Evolutionary conservation across 2,113 vertebrate species (phyloP).

Genomic region (Notothenia coriiceps): DNA sequence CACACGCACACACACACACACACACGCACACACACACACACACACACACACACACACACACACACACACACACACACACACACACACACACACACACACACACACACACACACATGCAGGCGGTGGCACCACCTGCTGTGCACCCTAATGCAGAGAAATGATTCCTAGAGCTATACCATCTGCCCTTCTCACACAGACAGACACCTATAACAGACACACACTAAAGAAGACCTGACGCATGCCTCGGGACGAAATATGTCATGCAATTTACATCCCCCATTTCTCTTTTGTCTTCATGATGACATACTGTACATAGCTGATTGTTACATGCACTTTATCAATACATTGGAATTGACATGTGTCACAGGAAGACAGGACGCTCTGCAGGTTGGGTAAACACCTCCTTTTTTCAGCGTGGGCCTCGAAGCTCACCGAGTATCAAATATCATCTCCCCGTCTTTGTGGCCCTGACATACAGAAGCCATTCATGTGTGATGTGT

Average conservation of each 20-base stretch:
- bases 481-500: not conserved
- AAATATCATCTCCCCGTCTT: conserved; percentile 24
- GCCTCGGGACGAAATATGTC: not conserved
- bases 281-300: not conserved
- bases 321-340: conserved; percentile 10
- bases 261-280: not conserved
- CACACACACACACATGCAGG: conserved; percentile 3
- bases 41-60: not conserved
- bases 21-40: not conserved
- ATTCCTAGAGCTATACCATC: conserved; percentile 77
- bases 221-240: not conserved
- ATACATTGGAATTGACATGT: conserved; percentile 23
- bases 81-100: conserved; percentile 1
- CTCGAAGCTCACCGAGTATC: conserved; percentile 5
- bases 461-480: not conserved
- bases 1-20: not conserved
- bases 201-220: conserved; percentile 20
- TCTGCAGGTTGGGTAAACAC: conserved; percentile 34
- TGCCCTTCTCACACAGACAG: conserved; percentile 57
- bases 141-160: conserved; percentile 64
- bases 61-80: not conserved
- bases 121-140: conserved; percentile 66
- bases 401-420: conserved; percentile 29
- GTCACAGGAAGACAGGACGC: not conserved
- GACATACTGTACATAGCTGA: not conserved